Base-by-base conservation (phyloP, 1,140 invertebrate genomes). In the Drosophila punjabiensis region DNA sequence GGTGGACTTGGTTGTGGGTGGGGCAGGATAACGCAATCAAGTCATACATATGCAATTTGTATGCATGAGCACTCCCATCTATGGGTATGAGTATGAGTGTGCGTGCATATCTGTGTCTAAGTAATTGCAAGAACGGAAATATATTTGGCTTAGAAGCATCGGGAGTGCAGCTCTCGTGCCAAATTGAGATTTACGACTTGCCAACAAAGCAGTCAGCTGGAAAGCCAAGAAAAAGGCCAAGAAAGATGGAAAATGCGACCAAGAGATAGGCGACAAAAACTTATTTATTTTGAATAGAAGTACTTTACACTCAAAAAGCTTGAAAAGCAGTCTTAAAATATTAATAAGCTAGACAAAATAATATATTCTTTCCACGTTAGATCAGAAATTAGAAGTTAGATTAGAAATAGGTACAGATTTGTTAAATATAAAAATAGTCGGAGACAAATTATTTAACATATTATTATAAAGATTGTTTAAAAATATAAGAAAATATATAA, bases 181-280 rank as follows among this genome's bases (percentile, higher is more conserved):
- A 78, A 86, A 86, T 87, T 73, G 64, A 79, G 74, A 82, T 82
- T 87, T 82, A 79, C 79, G 76, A 86, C 75, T 71, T 66, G 14
- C 37, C 39, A 47, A 41, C 60, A 55, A 75, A 67, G 55, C 56
- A 80, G 48, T 81, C 70, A 73, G 13, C 70, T 24, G 55, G 37
- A 74, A 74, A 61, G 55, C 18, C 1, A 37, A 56, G 33, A 24
- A 56, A 56, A 16, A 18, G 5, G 33, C 14, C 9, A 56, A 56
- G 13, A 37, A 24, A 3, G 1, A 2, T 1, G 6, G 2, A 10
- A 16, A 37, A 37, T 14, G 0, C 18, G 18, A 56, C 14, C 8
- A 24, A 10, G 13, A 24, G 8, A 35, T 35, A 55, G 32, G 6
- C 32, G 4, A 5, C n/a, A 4, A 11, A 32, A 1, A 3, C 3